Conservation (phyloP, 2,888 invertebrate species). For the Phania funesta region DNA sequence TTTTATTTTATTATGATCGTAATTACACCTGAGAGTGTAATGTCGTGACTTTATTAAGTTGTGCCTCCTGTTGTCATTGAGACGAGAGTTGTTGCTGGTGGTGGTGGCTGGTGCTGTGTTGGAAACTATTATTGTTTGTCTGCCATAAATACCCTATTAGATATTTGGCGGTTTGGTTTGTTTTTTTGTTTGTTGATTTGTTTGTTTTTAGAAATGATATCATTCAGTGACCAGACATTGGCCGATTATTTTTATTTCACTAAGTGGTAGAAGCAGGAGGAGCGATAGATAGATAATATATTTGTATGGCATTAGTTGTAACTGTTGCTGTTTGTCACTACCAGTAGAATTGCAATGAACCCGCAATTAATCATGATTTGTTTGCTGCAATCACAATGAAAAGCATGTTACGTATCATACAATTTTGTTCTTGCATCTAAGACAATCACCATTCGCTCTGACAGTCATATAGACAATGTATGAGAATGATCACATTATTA, state of each 20-base stretch:
- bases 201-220: slow-evolving; percentile 66
- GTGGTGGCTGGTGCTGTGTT: neutral
- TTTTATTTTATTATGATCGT: slow-evolving; percentile 64
- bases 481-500: slow-evolving; percentile 58
- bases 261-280: neutral
- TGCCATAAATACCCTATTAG: slow-evolving; percentile 58
- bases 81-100: neutral
- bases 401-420: slow-evolving; percentile 64
- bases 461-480: slow-evolving; percentile 18
- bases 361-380: slow-evolving; percentile 67
- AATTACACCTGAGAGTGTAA: slow-evolving; percentile 67
- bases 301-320: slow-evolving; percentile 4
- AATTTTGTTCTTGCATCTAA: slow-evolving; percentile 41
- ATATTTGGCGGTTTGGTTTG: slow-evolving; percentile 38
- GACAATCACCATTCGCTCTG: slow-evolving; percentile 5
- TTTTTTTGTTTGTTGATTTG: neutral
- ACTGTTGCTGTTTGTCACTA: slow-evolving; percentile 49
- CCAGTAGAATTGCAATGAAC: slow-evolving; percentile 58
- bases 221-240: slow-evolving; percentile 48
- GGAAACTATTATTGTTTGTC: slow-evolving; percentile 21
- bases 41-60: slow-evolving; percentile 68
- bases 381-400: slow-evolving; percentile 63
- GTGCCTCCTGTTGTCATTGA: slow-evolving; percentile 59
- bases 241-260: slow-evolving; percentile 5
- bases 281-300: neutral